Percentiles rank a stretch among this genome's conserved stretches.
phyloP scores from a whole-genome alignment of 2,797 vertebrate species.

The Anguilla obscura region DNA sequence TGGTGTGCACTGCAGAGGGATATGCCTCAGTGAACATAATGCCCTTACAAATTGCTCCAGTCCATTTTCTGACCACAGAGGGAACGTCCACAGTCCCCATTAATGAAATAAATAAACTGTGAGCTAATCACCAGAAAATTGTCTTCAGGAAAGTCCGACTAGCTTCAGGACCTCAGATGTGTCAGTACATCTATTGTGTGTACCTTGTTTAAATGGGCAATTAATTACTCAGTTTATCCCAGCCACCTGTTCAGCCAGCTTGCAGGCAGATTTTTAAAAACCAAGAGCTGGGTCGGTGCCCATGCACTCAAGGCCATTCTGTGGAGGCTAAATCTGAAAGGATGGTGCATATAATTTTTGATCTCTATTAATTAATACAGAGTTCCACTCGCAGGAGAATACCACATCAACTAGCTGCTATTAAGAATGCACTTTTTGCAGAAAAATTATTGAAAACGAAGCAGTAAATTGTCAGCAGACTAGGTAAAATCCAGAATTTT shows the following conservation, averaged over 20 bases:
- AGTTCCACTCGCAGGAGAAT: background rate
- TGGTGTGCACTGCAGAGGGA: background rate
- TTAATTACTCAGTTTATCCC: constrained; percentile 10
- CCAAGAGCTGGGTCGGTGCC: background rate
- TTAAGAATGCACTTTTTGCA: background rate
- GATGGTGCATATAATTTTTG: constrained; percentile 7
- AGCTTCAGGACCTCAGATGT: constrained; percentile 18
- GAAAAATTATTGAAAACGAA: background rate
- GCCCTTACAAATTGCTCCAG: constrained; percentile 4
- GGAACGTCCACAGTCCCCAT: background rate
- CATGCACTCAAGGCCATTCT: background rate
- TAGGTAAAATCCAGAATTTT: background rate
- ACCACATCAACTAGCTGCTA: background rate
- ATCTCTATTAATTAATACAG: constrained; percentile 7
- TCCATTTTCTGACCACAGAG: background rate
- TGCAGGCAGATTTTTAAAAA: constrained; percentile 17
- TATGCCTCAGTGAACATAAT: constrained; percentile 15
- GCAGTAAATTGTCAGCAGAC: background rate
- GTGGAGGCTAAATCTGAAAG: constrained; percentile 7
- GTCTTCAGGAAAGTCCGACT: background rate
- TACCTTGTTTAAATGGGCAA: constrained; percentile 12
- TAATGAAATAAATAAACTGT: constrained; percentile 13
- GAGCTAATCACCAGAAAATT: constrained; percentile 17
- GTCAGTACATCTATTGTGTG: constrained; percentile 7
- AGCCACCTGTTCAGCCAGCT: constrained; percentile 11